phyloP scores from a whole-genome alignment of 2,888 invertebrate genomes.

The Chrysolina oricalcia region DNA sequence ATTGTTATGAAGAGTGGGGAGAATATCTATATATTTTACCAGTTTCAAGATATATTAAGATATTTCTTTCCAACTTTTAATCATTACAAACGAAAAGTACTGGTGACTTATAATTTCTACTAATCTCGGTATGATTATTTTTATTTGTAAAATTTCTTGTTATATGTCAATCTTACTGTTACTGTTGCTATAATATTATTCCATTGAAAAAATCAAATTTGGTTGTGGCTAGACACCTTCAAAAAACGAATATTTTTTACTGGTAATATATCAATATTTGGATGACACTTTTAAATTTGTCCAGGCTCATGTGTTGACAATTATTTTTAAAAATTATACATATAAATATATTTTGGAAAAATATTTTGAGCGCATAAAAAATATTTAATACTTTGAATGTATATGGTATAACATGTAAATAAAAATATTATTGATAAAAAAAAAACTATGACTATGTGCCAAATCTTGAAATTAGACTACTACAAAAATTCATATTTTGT shows the following conservation, averaged over 20 bases:
- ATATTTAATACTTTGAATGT: constrained; percentile 58
- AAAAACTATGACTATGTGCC: constrained; percentile 37
- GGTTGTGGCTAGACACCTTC: no score
- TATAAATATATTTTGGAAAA: constrained; percentile 60
- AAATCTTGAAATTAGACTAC: neutral
- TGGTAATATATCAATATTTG: constrained; percentile 14
- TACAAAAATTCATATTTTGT: constrained; percentile 10
- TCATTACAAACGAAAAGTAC: no score
- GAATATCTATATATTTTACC: constrained; percentile 6
- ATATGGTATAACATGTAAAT: constrained; percentile 53
- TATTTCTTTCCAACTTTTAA: no score
- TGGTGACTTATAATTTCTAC: no score
- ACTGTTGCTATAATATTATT: no score
- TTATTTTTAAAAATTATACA: constrained; percentile 45
- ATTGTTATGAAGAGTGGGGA: neutral
- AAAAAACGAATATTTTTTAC: neutral
- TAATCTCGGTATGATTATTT: no score
- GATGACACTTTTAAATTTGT: constrained; percentile 18
- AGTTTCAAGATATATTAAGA: neutral
- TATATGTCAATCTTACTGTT: no score
- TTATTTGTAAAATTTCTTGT: no score
- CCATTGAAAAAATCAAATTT: no score
- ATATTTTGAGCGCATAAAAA: constrained; percentile 57
- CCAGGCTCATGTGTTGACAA: constrained; percentile 38
- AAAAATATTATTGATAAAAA: constrained; percentile 5